Percentiles rank a stretch among this genome's conserved stretches.
phyloP scores from a whole-genome alignment of 2,888 invertebrate genomes.

The Mylabris sibirica region DNA sequence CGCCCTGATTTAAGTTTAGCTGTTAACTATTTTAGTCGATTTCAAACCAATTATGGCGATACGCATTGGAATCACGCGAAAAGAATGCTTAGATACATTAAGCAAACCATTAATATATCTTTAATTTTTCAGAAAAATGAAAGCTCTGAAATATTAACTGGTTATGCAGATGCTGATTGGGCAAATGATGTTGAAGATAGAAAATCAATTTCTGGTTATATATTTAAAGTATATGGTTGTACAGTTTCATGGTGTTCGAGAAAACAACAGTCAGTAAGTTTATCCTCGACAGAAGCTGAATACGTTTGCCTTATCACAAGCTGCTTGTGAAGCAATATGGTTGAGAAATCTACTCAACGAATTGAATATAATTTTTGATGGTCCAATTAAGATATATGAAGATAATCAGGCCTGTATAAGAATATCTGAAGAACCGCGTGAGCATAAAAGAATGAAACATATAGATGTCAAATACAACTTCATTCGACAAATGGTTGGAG shows the following conservation, averaged over 20 bases:
- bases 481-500: too few relatives aligned
- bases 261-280: conserved; percentile 47
- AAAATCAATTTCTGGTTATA: conserved; percentile 50
- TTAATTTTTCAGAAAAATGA: too few relatives aligned
- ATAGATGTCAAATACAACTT: too few relatives aligned
- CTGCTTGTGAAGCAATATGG: conserved; percentile 44
- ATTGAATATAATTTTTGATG: too few relatives aligned
- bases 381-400: too few relatives aligned
- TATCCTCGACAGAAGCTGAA: conserved; percentile 53
- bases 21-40: conserved; percentile 30
- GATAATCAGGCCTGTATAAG: too few relatives aligned
- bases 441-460: too few relatives aligned
- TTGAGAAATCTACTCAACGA: conserved; percentile 15
- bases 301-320: conserved; percentile 48
- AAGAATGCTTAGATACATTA: conserved; percentile 37
- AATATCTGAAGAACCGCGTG: too few relatives aligned
- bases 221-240: conserved; percentile 43
- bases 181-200: conserved; percentile 41
- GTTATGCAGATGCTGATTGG: conserved; percentile 50
- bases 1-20: conserved; percentile 30
- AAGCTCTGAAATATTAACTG: too few relatives aligned
- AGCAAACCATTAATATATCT: conserved; percentile 25
- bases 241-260: conserved; percentile 48
- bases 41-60: conserved; percentile 27
- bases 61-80: conserved; percentile 32